Evolutionary conservation across 2,888 invertebrate genomes (phyloP).

Genomic region (Cremastinae sp.): DNA sequence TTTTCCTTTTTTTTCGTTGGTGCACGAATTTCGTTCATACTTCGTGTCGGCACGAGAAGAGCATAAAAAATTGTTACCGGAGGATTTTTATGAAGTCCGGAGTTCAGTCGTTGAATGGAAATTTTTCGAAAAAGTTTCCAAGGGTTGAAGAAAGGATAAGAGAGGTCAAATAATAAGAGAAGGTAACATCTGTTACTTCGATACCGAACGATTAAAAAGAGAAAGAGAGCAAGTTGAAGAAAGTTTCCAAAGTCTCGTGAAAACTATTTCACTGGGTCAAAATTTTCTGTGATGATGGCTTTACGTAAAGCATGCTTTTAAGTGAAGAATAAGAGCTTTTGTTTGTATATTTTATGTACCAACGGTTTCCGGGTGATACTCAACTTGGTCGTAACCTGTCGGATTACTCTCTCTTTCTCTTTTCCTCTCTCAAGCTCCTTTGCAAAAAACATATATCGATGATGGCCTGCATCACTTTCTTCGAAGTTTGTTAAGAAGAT

Average conservation of each 20-base stretch:
- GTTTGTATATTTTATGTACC: too few relatives aligned
- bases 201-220: constrained; percentile 12
- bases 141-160: too few relatives aligned
- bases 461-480: constrained; percentile 31
- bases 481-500: constrained; percentile 41
- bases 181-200: neutral
- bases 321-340: constrained; percentile 7
- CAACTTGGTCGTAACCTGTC: too few relatives aligned
- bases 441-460: too few relatives aligned
- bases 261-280: constrained; percentile 28
- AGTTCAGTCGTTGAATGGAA: neutral
- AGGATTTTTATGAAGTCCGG: neutral
- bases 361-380: too few relatives aligned
- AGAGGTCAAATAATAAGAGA: too few relatives aligned
- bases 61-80: neutral
- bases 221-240: neutral
- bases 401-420: too few relatives aligned
- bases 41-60: too few relatives aligned
- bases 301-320: neutral
- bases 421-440: too few relatives aligned
- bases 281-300: neutral
- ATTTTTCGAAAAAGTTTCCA: constrained; percentile 25
- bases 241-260: constrained; percentile 9
- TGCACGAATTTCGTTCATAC: neutral
- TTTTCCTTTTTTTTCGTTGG: constrained; percentile 1